These are phyloP conservation scores for Smittia sp. DNA, from an alignment of 2,888 invertebrate species.

Conservation along the genomic window DNA sequence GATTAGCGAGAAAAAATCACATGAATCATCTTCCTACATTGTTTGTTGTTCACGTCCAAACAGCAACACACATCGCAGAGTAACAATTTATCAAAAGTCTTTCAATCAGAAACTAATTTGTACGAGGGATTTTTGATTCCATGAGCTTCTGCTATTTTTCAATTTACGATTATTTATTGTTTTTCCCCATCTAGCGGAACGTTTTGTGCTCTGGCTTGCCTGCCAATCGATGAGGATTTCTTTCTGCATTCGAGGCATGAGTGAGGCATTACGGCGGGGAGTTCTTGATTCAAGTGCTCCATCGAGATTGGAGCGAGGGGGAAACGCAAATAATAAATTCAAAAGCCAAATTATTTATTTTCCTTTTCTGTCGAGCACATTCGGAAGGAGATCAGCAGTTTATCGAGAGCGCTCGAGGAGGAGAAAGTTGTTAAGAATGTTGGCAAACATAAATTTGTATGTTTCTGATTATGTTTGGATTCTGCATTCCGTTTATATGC, in stretches of 20 bases:
- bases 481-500: conserved; percentile 26
- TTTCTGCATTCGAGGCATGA: conserved; percentile 15
- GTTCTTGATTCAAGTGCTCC: conserved; percentile 4
- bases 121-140: background rate
- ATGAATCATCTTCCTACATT: conserved; percentile 8
- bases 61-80: background rate
- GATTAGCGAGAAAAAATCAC: conserved; percentile 2
- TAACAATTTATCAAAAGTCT: conserved; percentile 32
- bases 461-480: conserved; percentile 39
- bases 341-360: conserved; percentile 20
- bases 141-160: conserved; percentile 13
- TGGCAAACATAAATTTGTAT: conserved; percentile 40
- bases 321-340: conserved; percentile 16
- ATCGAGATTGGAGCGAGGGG: background rate
- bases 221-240: background rate
- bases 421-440: conserved; percentile 19
- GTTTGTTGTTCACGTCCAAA: background rate
- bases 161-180: conserved; percentile 12
- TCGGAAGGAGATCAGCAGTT: conserved; percentile 18
- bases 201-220: no score
- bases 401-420: conserved; percentile 5
- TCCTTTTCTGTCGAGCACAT: background rate
- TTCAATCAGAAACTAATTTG: conserved; percentile 33
- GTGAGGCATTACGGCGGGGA: background rate
- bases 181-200: background rate